Base-by-base conservation (phyloP, 2,888 invertebrate species). In the Meiosimyza platycephala region DNA sequence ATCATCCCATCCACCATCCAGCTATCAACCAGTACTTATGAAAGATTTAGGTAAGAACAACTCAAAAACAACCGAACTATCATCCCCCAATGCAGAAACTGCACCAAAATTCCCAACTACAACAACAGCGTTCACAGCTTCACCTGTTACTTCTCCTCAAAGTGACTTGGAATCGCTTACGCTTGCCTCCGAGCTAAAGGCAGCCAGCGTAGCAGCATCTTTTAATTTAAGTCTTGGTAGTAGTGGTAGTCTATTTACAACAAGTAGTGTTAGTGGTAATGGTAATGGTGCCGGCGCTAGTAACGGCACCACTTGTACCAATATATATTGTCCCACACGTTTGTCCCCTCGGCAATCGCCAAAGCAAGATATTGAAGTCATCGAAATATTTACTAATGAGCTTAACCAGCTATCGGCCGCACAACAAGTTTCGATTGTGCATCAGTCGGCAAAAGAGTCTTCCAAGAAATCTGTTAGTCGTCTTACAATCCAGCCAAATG, bases 1-100 rank as follows among this genome's bases (percentile, higher is more conserved):
- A 89, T 95, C 96, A 79, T 97, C 96, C 80, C 95, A 96, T 88
- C 95, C 96, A 84, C 97, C 97, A 74, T 93, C 95, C 82, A 94
- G 93, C 87, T 96, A 96, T 88, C 95, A 96, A 83, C 96, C 96
- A 74, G 92, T 94, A 80, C 92, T 93, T 87, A 92, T 94, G 85
- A 94, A 95, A 90, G 95, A 95, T 89, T 89, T 95, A 91, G 95
- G 95, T 95, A 94, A 93, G 94, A 83, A 78, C 80, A 82, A 80
- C 76, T 79, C 80, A 78, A 78, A 77, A 78, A 77, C 74, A 74
- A 77, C 77, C 69, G 80, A 82, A 78, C 75, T 79, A 73, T 78
- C 80, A 75, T 79, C 80, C 74, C 78, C 79, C 63, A 76, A 78
- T 73, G 75, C 79, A 76, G 75, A 78, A 72, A 71, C 67, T 73